Evolutionary conservation across 1,140 invertebrate species (phyloP).

Genomic region (Nasonia longicornis): DNA sequence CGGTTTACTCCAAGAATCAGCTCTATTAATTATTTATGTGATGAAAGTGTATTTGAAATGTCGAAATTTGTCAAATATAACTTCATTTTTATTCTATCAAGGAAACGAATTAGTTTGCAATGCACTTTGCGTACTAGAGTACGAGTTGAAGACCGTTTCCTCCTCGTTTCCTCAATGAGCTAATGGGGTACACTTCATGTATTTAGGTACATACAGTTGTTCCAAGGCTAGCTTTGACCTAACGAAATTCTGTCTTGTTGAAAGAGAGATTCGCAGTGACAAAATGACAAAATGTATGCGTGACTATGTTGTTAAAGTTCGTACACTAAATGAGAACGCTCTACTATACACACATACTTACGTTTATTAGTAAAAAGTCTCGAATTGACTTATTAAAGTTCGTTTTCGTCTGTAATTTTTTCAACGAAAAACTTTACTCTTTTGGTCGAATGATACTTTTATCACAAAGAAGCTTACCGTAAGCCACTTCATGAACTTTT

Average conservation of each 20-base stretch:
- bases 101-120: no score
- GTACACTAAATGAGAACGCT: background rate
- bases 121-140: no score
- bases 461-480: slow-evolving; percentile 36
- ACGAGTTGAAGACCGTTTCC: background rate
- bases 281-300: background rate
- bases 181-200: background rate
- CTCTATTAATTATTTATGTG: no score
- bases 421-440: background rate
- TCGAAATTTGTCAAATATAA: background rate
- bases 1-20: no score
- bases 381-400: background rate
- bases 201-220: background rate
- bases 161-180: background rate
- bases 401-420: background rate
- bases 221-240: background rate
- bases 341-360: background rate
- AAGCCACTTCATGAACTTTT: slow-evolving; percentile 43
- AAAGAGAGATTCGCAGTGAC: background rate
- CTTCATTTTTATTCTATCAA: background rate
- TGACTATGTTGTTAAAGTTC: background rate
- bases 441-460: slow-evolving; percentile 21
- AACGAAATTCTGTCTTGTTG: background rate
- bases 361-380: background rate
- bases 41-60: no score